These are phyloP conservation scores for Diplosoma virens DNA, from an alignment of 23 tunicate genomes.

Conservation along the genomic window DNA sequence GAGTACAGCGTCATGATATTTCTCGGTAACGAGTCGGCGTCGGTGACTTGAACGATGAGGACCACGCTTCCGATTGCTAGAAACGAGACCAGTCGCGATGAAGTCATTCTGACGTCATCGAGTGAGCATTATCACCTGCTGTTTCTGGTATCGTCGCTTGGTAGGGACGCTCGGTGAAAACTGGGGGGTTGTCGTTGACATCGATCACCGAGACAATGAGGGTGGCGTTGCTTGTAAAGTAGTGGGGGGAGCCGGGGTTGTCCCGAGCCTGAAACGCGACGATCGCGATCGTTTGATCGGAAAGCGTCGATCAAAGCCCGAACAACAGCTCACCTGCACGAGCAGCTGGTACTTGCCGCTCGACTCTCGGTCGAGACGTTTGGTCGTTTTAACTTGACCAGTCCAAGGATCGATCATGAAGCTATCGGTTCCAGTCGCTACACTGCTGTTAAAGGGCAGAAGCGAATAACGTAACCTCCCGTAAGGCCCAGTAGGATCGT, in stretches of 20 bases:
- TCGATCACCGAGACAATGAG: conserved; percentile 40
- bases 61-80: not conserved
- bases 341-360: conserved; percentile 29
- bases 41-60: not conserved
- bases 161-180: conserved; percentile 32
- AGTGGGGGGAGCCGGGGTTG: conserved; percentile 8
- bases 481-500: conserved; percentile 42
- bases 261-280: conserved; percentile 50
- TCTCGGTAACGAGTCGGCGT: not conserved
- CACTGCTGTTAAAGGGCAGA: conserved; percentile 22
- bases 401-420: conserved; percentile 34
- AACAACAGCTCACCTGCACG: conserved; percentile 14
- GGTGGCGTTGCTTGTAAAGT: conserved; percentile 14
- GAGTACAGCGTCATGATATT: not conserved
- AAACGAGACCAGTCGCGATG: no score
- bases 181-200: conserved; percentile 62
- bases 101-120: no score
- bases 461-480: conserved; percentile 40
- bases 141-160: conserved; percentile 22
- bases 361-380: conserved; percentile 40
- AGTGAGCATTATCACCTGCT: no score
- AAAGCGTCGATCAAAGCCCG: not conserved
- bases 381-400: conserved; percentile 34
- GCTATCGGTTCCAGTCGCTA: no score
- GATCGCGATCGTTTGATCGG: not conserved